Evolutionary conservation across 2,888 invertebrate genomes (phyloP).

Genomic region (Nebria salina): DNA sequence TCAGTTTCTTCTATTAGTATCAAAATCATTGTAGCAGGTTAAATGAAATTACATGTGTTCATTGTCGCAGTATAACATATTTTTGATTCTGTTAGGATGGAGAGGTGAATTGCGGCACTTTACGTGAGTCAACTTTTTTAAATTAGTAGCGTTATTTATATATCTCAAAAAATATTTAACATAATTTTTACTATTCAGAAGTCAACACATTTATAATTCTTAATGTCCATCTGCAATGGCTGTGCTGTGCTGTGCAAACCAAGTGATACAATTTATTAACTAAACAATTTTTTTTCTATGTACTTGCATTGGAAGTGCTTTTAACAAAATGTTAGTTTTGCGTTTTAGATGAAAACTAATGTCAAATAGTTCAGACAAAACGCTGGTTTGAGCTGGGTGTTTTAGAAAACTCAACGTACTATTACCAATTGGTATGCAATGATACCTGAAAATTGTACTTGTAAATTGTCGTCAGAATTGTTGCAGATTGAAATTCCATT

Average conservation of each 20-base stretch:
- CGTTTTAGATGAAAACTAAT: constrained; percentile 40
- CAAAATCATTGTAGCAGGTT: constrained; percentile 26
- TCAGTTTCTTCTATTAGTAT: constrained; percentile 34
- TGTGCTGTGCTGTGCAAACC: neutral
- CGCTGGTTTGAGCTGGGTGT: constrained; percentile 67
- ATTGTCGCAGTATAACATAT: constrained; percentile 39
- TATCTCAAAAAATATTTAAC: constrained; percentile 4
- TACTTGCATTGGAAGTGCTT: constrained; percentile 43
- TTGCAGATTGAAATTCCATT: constrained; percentile 29
- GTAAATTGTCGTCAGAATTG: constrained; percentile 32
- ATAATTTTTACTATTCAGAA: constrained; percentile 2
- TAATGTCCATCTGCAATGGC: neutral
- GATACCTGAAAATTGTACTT: constrained; percentile 29
- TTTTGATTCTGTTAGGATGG: constrained; percentile 44
- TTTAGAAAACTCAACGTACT: constrained; percentile 51
- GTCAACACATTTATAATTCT: constrained; percentile 5
- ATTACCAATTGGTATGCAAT: constrained; percentile 36
- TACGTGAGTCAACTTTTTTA: constrained; percentile 43
- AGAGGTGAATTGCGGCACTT: constrained; percentile 39
- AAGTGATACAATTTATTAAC: neutral
- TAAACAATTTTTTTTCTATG: neutral
- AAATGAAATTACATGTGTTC: constrained; percentile 29
- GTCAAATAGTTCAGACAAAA: constrained; percentile 52
- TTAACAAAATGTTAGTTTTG: constrained; percentile 37
- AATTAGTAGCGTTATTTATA: constrained; percentile 32